Percentiles rank a stretch among this genome's conserved stretches.
Evolutionary conservation across 2,797 vertebrate species (phyloP).

Genomic region (Etheostoma perlongum): DNA sequence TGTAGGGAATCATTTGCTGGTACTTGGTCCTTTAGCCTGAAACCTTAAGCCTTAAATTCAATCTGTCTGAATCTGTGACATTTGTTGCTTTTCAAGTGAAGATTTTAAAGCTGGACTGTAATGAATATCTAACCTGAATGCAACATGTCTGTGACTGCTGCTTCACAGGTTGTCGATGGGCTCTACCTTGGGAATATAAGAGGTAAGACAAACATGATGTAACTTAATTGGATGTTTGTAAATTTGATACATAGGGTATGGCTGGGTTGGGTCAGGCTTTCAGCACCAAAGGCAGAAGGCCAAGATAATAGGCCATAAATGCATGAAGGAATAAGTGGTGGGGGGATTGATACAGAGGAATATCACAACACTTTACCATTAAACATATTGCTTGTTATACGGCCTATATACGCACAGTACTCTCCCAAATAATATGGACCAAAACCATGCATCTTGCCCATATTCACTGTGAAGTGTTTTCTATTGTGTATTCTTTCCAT

Average conservation of each 20-base stretch:
- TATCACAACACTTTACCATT: neutral
- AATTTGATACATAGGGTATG: neutral
- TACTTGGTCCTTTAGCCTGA: constrained; percentile 55
- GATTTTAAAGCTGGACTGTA: constrained; percentile 32
- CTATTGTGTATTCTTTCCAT: neutral
- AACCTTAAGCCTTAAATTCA: constrained; percentile 69
- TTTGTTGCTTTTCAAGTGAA: constrained; percentile 48
- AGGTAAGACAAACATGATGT: constrained; percentile 81
- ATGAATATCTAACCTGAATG: constrained; percentile 50
- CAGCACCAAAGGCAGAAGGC: neutral
- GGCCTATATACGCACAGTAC: neutral
- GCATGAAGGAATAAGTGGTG: neutral
- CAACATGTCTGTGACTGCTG: constrained; percentile 69
- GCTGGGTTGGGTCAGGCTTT: neutral
- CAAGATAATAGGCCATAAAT: neutral
- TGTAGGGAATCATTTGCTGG: constrained; percentile 42
- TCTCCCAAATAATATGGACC: neutral
- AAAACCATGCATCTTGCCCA: neutral
- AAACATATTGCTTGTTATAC: neutral
- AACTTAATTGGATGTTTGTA: constrained; percentile 17
- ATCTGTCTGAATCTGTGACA: constrained; percentile 50
- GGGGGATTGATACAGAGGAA: neutral
- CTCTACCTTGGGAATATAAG: constrained; percentile 92
- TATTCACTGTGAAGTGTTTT: neutral
- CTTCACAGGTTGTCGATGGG: constrained; percentile 88